Base-by-base conservation (phyloP, 2,797 vertebrate species). In the Malurus leucopterus region DNA sequence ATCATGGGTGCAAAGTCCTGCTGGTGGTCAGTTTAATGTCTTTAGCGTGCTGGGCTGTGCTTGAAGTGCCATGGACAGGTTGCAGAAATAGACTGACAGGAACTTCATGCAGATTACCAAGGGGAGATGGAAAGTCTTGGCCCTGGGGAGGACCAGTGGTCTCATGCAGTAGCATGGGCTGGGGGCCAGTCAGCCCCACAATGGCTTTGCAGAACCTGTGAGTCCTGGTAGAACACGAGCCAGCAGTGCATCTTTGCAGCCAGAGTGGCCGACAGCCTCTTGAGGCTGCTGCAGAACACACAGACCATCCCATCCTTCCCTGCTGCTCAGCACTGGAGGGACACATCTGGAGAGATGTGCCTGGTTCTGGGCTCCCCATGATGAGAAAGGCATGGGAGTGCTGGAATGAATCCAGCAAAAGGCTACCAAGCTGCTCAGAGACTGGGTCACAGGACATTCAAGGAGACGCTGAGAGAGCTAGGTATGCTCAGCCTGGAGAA, bases 331-430 rank as follows among this genome's bases (percentile, higher is more conserved):
- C 16, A 4, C 58, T 64, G 30, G 4, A 59, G 29, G 55, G 36
- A 22, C 9, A 6, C 8, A 15, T 27, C 15, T 64, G 55, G 17
- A 64, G 23, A 23, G 6, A 46, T 40, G 23, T 63, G 38, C 20
- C n/a, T 55, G 16, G 6, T 57, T 91, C n/a, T 79, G 43, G 26
- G 43, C 23, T 78, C 20, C 13, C 29, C 10, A 17, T 0, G 2
- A 32, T 0, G 0, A 59, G 14, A 50, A 10, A 11, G 22, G 5
- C 8, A 9, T 17, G 38, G 27, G 21, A 15, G 6, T 67, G 16
- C 12, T 55, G 58, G 9, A 81, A 22, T 21, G 29, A 63, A 22
- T 46, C 22, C 32, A 34, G 13, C 26, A 49, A 57, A 83, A 26
- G 15, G 8, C 46, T 68, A 9, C 27, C 22, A 57, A 40, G 16